Evolutionary conservation across 2,888 invertebrate genomes (phyloP).

Genomic region (Trichopria drosophilae): DNA sequence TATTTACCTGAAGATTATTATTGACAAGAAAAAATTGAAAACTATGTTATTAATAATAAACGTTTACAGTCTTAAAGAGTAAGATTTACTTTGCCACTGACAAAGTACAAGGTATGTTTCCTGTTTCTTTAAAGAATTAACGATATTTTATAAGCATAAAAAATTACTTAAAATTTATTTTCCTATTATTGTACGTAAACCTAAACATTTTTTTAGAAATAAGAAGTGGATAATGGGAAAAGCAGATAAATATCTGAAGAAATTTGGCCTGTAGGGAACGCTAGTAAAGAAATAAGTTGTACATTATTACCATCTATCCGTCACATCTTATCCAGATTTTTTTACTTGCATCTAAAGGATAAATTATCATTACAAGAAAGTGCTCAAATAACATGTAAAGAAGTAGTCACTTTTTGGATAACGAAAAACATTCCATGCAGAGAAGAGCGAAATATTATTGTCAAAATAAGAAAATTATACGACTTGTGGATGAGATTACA

Average conservation of each 20-base stretch:
- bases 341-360: not conserved
- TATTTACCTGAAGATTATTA: not conserved
- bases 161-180: not conserved
- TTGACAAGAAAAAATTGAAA: not conserved
- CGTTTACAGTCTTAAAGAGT: not conserved
- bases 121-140: not conserved
- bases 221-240: not conserved
- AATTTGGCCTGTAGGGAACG: conserved; percentile 3
- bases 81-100: not conserved
- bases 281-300: conserved; percentile 2
- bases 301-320: not conserved
- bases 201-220: conserved; percentile 1
- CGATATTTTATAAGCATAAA: too few species aligned
- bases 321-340: conserved; percentile 1
- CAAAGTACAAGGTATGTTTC: not conserved
- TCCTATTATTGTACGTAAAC: not conserved
- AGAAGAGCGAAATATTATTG: conserved; percentile 1
- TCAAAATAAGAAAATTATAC: not conserved
- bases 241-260: not conserved
- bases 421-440: not conserved
- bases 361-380: conserved; percentile 4
- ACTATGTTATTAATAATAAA: not conserved
- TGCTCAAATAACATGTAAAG: conserved; percentile 3
- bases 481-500: not conserved
- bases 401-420: conserved; percentile 1